Evolutionary conservation across 1,140 invertebrate species (phyloP).

Genomic region (Dryas iulia): DNA sequence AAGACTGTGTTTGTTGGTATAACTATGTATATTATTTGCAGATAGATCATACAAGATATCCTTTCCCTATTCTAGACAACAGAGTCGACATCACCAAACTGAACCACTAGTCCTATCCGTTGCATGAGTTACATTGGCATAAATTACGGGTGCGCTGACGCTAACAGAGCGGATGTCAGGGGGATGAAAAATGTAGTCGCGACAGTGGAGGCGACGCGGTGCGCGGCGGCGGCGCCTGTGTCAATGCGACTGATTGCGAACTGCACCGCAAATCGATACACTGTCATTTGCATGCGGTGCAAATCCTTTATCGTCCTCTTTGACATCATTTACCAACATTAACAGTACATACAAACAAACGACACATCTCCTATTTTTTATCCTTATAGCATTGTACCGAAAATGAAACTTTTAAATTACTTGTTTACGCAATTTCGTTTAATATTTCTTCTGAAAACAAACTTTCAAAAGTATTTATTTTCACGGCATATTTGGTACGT

Average conservation of each 20-base stretch:
- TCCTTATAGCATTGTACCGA: neutral
- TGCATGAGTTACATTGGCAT: constrained; percentile 43
- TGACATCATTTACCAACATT: neutral
- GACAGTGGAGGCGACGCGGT: constrained; percentile 38
- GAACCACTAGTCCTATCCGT: constrained; percentile 42
- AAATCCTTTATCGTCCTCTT: constrained; percentile 10
- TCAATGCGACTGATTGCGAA: constrained; percentile 48
- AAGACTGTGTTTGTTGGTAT: no score
- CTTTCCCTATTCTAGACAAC: constrained; percentile 6
- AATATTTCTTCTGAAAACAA: neutral
- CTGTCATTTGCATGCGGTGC: constrained; percentile 27
- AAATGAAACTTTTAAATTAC: neutral
- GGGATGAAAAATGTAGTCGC: constrained; percentile 58
- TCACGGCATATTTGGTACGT: neutral
- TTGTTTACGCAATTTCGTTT: neutral
- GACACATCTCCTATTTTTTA: neutral
- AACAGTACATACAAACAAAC: neutral
- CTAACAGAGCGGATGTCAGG: constrained; percentile 50
- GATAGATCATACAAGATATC: no score
- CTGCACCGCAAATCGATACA: constrained; percentile 43
- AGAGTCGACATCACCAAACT: constrained; percentile 18
- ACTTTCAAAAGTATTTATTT: neutral
- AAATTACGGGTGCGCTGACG: constrained; percentile 52
- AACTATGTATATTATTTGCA: no score
- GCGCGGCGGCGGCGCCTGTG: constrained; percentile 31